Evolutionary conservation across 2,888 invertebrate species (phyloP).

Genomic region (Parnassius apollo): DNA sequence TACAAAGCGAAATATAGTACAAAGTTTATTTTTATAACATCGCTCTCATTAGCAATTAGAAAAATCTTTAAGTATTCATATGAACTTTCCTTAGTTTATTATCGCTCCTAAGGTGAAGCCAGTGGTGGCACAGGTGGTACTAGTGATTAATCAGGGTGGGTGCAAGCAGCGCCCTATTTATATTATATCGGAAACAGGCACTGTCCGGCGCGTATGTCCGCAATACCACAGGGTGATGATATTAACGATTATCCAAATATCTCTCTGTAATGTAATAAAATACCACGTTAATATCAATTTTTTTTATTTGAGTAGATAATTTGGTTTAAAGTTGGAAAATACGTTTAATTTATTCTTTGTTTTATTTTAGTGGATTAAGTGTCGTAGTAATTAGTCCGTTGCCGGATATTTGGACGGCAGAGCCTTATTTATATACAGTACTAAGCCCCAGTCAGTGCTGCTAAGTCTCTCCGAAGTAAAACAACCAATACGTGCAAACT

Average conservation of each 20-base stretch:
- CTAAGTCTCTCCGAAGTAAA: conserved; percentile 49
- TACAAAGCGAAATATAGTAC: no score
- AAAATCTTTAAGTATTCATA: background rate
- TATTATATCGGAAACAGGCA: conserved; percentile 54
- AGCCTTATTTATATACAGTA: conserved; percentile 58
- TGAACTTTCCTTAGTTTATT: conserved; percentile 29
- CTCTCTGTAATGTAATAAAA: no score
- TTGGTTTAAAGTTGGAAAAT: conserved; percentile 15
- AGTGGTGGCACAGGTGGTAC: conserved; percentile 52
- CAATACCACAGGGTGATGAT: conserved; percentile 52
- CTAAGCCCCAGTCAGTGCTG: conserved; percentile 47
- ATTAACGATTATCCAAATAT: conserved; percentile 31
- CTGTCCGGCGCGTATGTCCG: conserved; percentile 47
- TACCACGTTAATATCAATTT: background rate
- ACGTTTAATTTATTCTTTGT: conserved; percentile 41
- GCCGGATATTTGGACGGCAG: conserved; percentile 56
- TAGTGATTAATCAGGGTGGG: conserved; percentile 65
- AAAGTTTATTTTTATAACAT: no score
- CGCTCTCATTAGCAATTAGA: no score
- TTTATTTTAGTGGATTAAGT: conserved; percentile 66
- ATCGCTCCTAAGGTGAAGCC: conserved; percentile 48
- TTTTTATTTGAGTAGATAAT: background rate
- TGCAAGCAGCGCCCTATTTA: conserved; percentile 56
- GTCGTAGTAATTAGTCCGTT: conserved; percentile 60
- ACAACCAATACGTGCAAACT: conserved; percentile 45